These are phyloP conservation scores for Drosophila parabipectinata DNA, from an alignment of 1,140 invertebrate species.

Conservation along the genomic window DNA sequence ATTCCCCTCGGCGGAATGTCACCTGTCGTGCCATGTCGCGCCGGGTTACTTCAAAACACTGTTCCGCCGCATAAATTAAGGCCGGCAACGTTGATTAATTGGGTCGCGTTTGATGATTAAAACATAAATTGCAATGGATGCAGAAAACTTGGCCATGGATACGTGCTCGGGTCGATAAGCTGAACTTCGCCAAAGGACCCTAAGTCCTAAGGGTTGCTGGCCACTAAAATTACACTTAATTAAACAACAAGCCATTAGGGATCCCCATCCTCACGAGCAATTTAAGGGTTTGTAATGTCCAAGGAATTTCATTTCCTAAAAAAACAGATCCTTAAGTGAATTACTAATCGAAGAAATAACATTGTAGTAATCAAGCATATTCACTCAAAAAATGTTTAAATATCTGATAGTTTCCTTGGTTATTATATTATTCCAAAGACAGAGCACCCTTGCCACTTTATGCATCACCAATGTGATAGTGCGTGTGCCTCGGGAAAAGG, in stretches of 20 bases:
- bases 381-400: conserved; percentile 51
- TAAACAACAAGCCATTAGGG: conserved; percentile 71
- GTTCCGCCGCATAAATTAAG: conserved; percentile 78
- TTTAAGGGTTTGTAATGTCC: conserved; percentile 15
- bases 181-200: neutral
- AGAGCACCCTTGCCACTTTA: conserved; percentile 9
- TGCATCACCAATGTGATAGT: conserved; percentile 60
- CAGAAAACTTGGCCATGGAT: conserved; percentile 38
- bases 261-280: conserved; percentile 30
- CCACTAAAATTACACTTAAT: conserved; percentile 78
- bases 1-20: conserved; percentile 50
- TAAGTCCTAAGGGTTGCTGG: conserved; percentile 37
- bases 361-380: neutral
- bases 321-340: neutral
- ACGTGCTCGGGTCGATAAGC: neutral
- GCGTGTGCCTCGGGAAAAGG: conserved; percentile 55
- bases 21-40: conserved; percentile 56
- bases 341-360: neutral
- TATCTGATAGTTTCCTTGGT: conserved; percentile 34
- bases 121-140: conserved; percentile 77
- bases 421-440: conserved; percentile 7
- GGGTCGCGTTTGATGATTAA: conserved; percentile 77
- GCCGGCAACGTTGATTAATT: conserved; percentile 70
- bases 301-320: conserved; percentile 2
- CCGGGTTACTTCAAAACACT: conserved; percentile 61